Conservation (phyloP, 2,113 vertebrate species). For the Solea senegalensis region DNA sequence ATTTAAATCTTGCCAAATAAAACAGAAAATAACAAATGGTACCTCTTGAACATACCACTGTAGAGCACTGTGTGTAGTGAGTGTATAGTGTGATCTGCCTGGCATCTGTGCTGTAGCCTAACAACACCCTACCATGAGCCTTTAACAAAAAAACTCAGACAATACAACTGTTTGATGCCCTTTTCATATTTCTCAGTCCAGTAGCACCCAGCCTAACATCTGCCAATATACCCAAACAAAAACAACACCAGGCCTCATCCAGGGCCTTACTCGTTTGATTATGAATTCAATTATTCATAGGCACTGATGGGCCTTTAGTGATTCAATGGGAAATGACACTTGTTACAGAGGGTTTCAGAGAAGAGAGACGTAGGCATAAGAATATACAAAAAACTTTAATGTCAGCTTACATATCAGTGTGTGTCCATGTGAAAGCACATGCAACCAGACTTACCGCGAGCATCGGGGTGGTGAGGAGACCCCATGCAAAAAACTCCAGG, state of each 20-base stretch:
- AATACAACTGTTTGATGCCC: slow-evolving; percentile 60
- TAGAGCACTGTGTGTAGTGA: slow-evolving; percentile 4
- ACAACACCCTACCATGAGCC: slow-evolving; percentile 51
- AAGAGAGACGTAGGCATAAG: slow-evolving; percentile 22
- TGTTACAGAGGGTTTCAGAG: slow-evolving; percentile 18
- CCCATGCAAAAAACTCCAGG: slow-evolving; percentile 94
- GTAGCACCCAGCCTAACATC: slow-evolving; percentile 49
- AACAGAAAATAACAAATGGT: not conserved
- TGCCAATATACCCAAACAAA: slow-evolving; percentile 25
- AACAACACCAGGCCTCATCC: slow-evolving; percentile 27
- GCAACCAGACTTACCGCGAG: slow-evolving; percentile 81
- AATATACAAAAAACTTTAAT: slow-evolving; percentile 12
- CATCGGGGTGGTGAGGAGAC: slow-evolving; percentile 90
- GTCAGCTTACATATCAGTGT: slow-evolving; percentile 18
- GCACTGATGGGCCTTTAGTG: slow-evolving; percentile 37
- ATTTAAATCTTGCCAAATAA: not conserved
- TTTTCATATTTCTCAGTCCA: slow-evolving; percentile 62
- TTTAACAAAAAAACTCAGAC: slow-evolving; percentile 64
- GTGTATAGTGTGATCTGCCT: slow-evolving; percentile 10
- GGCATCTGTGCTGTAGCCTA: slow-evolving; percentile 28
- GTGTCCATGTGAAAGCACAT: not conserved
- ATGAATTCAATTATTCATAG: slow-evolving; percentile 68
- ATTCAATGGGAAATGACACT: slow-evolving; percentile 53
- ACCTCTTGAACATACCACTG: not conserved
- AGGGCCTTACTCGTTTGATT: slow-evolving; percentile 49